These are phyloP conservation scores for Malurus melanocephalus DNA, from an alignment of 2,113 vertebrate genomes.

Conservation along the genomic window DNA sequence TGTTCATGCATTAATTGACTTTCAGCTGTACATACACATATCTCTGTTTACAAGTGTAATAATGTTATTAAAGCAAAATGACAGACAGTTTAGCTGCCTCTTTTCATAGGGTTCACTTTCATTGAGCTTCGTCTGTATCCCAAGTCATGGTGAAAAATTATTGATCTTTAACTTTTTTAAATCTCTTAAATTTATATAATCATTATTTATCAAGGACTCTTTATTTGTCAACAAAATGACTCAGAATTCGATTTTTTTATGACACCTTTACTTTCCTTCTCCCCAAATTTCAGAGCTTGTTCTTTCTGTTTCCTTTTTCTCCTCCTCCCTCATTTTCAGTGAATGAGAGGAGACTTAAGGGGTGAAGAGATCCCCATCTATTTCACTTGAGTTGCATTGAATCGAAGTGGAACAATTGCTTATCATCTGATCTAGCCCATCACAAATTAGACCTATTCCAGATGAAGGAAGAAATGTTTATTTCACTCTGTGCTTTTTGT, in stretches of 20 bases:
- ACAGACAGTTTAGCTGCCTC: not conserved
- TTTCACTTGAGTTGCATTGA: not conserved
- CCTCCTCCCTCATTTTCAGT: not conserved
- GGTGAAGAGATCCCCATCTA: not conserved
- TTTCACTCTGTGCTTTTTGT: not conserved
- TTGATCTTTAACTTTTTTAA: not conserved
- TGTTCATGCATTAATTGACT: not conserved
- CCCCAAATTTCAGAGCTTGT: not conserved
- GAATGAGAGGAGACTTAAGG: not conserved
- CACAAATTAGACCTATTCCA: not conserved
- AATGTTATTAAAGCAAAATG: not conserved
- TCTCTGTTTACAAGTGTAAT: not conserved
- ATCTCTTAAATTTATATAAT: not conserved
- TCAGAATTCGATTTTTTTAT: not conserved
- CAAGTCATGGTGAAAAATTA: not conserved
- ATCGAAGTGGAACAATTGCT: not conserved
- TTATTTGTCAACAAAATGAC: not conserved
- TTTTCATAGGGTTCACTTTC: not conserved
- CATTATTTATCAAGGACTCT: not conserved
- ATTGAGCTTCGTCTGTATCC: not conserved
- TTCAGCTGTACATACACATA: rapidly evolving
- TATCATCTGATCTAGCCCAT: not conserved
- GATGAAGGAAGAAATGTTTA: not conserved
- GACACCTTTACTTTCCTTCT: not conserved
- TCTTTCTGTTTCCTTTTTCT: not conserved